A percentile compares a stretch with the other conserved stretches of the same genome.
Conservation (phyloP, 2,888 invertebrate genomes). For the Crocallis elinguaria region DNA sequence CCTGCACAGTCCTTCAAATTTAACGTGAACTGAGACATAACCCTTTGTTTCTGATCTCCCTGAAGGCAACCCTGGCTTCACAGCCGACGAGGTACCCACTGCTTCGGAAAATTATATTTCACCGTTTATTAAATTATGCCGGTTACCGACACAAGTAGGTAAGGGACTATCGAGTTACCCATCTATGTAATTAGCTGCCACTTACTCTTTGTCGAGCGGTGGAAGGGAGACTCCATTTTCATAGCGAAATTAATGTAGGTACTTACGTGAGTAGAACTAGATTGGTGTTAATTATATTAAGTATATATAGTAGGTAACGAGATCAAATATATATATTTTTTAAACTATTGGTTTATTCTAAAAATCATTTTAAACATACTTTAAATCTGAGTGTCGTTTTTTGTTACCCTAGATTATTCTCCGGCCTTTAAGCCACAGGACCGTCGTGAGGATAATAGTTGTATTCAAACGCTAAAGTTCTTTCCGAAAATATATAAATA, state of each 20-base stretch:
- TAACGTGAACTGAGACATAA: neutral
- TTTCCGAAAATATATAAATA: no score
- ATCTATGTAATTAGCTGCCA: slow-evolving; percentile 25
- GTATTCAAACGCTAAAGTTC: no score
- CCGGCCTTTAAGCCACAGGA: no score
- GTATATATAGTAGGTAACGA: no score
- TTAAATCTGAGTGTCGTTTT: no score
- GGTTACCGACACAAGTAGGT: slow-evolving; percentile 9
- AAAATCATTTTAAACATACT: no score
- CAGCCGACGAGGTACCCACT: slow-evolving; percentile 28
- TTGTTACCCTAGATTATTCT: no score
- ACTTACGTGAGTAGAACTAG: neutral
- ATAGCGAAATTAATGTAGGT: slow-evolving; percentile 31
- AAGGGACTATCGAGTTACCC: slow-evolving; percentile 20
- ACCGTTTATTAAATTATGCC: slow-evolving; percentile 20
- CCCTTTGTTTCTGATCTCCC: slow-evolving; percentile 7
- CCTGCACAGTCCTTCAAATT: neutral
- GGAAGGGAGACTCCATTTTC: slow-evolving; percentile 31
- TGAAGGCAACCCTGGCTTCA: slow-evolving; percentile 10
- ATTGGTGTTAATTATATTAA: no score
- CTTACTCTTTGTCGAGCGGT: slow-evolving; percentile 13
- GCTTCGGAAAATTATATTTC: slow-evolving; percentile 40
- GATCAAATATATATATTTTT: no score
- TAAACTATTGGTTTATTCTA: no score
- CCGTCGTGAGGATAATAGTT: no score